Evolutionary conservation across 2,113 vertebrate genomes (phyloP), one percentile per base, ranked within the genome.

Genomic region (Platichthys flesus): DNA sequence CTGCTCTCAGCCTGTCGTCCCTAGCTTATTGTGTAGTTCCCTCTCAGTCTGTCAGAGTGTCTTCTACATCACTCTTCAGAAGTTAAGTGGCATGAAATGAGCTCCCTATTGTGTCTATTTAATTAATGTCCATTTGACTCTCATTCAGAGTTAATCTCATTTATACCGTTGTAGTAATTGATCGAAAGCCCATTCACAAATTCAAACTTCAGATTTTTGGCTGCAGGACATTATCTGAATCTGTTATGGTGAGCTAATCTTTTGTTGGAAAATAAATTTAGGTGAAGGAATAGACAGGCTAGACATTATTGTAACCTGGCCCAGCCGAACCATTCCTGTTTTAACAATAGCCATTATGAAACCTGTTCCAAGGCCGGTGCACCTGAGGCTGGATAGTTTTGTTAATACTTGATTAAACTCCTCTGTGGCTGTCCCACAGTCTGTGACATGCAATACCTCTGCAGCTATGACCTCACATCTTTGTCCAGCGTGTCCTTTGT

Each of bases 331-430:
- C 61, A 81, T 85, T 82, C 54, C 79, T 83, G 56, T 77, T 81
- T 10, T 56, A 79, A 88, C 85, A 91, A 85, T 62, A 78, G 68
- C 60, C 47, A 42, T 70, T 65, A 59, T 71, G 7, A 74, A 80
- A 86, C 78, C 82, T 76, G 81, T 83, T 75, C 37, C 42, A 70
- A 21, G 47, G 21, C 57, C 6, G 49, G 47, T 73, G 37, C 76
- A 79, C 76, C 87, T 54, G 72, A 75, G 74, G 74, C 78, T 51
- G 20, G 24, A 40, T 35, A 65, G 35, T 71, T 52, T 66, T 86
- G 74, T 82, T 76, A 62, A 57, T 77, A 59, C 57, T 49, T 77
- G 71, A 79, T 68, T 58, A 83, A 76, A 87, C 83, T 77, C 70
- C 64, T 75, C 42, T 65, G 35, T 57, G 47, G 75, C 72, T 65